Conservation (phyloP, 1,140 invertebrate species). For the Pinna nobilis region DNA sequence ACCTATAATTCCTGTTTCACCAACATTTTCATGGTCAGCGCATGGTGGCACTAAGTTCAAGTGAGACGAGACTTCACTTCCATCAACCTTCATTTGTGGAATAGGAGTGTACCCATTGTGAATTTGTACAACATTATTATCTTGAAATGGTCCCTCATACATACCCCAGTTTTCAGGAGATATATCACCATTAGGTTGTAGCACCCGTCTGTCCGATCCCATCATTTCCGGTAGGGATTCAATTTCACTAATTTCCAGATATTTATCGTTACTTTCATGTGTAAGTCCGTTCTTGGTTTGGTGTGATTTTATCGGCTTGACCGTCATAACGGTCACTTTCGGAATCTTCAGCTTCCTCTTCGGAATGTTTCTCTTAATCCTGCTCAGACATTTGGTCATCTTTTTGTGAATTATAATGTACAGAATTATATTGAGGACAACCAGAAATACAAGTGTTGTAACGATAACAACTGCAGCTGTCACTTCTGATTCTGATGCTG, state of each 20-base stretch:
- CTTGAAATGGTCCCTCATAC: too few species aligned
- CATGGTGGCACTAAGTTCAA: too few species aligned
- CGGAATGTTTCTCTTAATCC: not conserved
- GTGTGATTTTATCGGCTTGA: conserved; percentile 4
- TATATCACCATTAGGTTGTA: too few species aligned
- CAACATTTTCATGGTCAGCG: not conserved
- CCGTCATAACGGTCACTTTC: conserved; percentile 6
- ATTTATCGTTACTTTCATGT: not conserved
- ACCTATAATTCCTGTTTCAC: not conserved
- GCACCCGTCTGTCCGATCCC: too few species aligned
- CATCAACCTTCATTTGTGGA: too few species aligned
- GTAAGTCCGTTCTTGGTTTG: not conserved
- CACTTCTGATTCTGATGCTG: conserved; percentile 11
- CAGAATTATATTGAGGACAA: conserved; percentile 33
- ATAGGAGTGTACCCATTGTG: too few species aligned
- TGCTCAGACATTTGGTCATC: not conserved
- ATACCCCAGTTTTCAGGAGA: too few species aligned
- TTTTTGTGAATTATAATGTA: conserved; percentile 16
- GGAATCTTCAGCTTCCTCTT: not conserved
- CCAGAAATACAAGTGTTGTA: conserved; percentile 17
- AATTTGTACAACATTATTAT: too few species aligned
- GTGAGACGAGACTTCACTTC: too few species aligned
- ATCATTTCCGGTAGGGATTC: too few species aligned
- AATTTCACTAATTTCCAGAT: too few species aligned
- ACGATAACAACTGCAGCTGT: conserved; percentile 23